Percentiles rank a stretch among this genome's conserved stretches.
Conservation (phyloP, 2,797 vertebrate species). For the Galago senegalensis region DNA sequence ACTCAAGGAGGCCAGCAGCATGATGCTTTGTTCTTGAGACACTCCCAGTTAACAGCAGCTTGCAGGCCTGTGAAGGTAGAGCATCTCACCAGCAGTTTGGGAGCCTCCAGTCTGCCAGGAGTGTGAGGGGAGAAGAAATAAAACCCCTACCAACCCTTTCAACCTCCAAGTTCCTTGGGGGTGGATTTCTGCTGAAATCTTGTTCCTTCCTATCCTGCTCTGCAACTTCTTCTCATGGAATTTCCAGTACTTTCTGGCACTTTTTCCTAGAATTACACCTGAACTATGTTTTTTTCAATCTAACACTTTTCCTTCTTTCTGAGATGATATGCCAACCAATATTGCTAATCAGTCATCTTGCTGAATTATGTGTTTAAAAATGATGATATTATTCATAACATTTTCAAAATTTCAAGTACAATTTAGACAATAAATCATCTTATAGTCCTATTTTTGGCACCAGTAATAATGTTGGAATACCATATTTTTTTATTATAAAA, state of each 20-base stretch:
- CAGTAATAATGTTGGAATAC: neutral
- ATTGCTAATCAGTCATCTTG: neutral
- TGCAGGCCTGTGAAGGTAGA: neutral
- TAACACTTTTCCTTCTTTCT: neutral
- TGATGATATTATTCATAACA: neutral
- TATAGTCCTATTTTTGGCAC: neutral
- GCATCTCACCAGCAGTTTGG: neutral
- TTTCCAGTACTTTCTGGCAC: neutral
- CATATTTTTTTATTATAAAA: neutral
- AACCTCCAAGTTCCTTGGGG: neutral
- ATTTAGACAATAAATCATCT: slow-evolving; percentile 18
- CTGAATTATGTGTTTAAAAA: slow-evolving; percentile 31
- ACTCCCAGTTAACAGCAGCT: neutral
- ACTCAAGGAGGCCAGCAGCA: neutral
- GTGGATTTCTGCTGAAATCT: neutral
- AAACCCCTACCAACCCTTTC: neutral
- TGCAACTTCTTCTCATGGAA: neutral
- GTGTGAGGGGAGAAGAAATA: neutral
- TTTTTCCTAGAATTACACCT: neutral
- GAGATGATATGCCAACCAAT: neutral
- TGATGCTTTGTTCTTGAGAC: neutral
- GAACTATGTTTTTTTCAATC: neutral
- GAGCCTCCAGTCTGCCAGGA: neutral
- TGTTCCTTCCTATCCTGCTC: neutral
- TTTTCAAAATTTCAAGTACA: slow-evolving; percentile 55